A percentile compares a stretch with the other conserved stretches of the same genome.
phyloP scores from a whole-genome alignment of 2,797 vertebrate species.

The Phoeniculus purpureus region DNA sequence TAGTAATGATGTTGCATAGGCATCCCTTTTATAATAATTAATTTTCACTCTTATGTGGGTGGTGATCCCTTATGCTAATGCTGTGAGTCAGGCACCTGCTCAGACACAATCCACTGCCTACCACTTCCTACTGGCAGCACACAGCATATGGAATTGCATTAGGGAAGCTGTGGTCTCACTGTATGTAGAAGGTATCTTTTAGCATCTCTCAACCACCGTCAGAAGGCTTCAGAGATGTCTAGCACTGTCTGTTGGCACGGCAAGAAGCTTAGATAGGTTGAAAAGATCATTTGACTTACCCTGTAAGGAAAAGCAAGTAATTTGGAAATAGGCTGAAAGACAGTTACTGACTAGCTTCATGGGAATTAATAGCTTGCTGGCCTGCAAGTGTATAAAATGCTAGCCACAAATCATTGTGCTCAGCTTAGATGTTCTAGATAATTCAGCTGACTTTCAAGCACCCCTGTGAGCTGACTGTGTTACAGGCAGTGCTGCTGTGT shows the following conservation, averaged over 20 bases:
- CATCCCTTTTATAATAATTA: not conserved
- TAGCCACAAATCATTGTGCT: not conserved
- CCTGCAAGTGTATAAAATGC: not conserved
- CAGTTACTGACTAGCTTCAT: not conserved
- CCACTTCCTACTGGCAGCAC: conserved; percentile 9
- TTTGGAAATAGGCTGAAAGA: not conserved
- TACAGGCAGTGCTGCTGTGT: not conserved
- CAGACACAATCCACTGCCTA: conserved; percentile 14
- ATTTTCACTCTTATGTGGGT: not conserved
- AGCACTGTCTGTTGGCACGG: accelerated
- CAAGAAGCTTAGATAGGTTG: not conserved
- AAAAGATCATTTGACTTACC: not conserved
- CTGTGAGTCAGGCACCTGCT: conserved; percentile 37
- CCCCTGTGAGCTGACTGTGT: not conserved
- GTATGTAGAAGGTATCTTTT: not conserved
- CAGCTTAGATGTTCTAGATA: conserved; percentile 7
- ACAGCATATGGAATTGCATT: not conserved
- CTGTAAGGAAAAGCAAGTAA: not conserved
- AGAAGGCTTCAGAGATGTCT: not conserved
- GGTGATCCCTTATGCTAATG: not conserved
- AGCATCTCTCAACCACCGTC: not conserved
- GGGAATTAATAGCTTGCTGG: not conserved
- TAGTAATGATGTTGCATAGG: not conserved
- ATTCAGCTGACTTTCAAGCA: not conserved
- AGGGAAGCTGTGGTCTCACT: not conserved